phyloP scores from a whole-genome alignment of 1,140 invertebrate species.

The Euschistus heros region DNA sequence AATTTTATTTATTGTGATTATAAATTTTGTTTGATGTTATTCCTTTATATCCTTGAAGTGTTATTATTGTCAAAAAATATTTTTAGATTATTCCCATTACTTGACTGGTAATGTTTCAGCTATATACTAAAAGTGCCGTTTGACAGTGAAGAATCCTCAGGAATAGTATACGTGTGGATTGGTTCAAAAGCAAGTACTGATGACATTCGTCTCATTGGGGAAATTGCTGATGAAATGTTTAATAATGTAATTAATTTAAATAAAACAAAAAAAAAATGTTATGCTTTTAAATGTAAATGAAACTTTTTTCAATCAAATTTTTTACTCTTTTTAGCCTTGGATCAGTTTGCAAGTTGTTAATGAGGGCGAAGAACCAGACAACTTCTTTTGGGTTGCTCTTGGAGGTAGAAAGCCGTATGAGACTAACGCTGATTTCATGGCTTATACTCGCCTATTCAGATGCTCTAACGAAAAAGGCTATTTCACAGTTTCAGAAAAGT shows the following conservation, averaged over 20 bases:
- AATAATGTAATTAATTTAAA: slow-evolving; percentile 48
- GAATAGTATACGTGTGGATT: slow-evolving; percentile 97
- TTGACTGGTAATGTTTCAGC: slow-evolving; percentile 42
- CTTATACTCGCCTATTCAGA: slow-evolving; percentile 87
- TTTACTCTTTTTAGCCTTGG: slow-evolving; percentile 47
- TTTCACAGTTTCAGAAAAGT: slow-evolving; percentile 98
- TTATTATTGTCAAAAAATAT: no score
- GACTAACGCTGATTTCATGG: slow-evolving; percentile 82
- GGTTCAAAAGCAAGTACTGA: slow-evolving; percentile 81
- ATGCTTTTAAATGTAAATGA: no score
- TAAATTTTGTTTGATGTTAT: no score
- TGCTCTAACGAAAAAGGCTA: slow-evolving; percentile 99
- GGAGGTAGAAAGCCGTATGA: slow-evolving; percentile 91
- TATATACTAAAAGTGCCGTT: slow-evolving; percentile 95
- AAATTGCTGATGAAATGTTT: slow-evolving; percentile 90
- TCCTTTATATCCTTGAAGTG: no score
- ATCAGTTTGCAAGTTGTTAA: slow-evolving; percentile 76
- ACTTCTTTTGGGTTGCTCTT: slow-evolving; percentile 96
- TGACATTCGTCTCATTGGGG: slow-evolving; percentile 77
- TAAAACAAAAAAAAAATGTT: no score
- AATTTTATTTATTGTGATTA: no score
- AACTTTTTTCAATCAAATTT: neutral
- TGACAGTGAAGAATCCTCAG: slow-evolving; percentile 69
- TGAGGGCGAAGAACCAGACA: slow-evolving; percentile 96
- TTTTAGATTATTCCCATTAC: no score